A percentile compares a stretch with the other conserved stretches of the same genome.
Evolutionary conservation across 2,888 invertebrate species (phyloP).

Genomic region (Amaurobius ferox): DNA sequence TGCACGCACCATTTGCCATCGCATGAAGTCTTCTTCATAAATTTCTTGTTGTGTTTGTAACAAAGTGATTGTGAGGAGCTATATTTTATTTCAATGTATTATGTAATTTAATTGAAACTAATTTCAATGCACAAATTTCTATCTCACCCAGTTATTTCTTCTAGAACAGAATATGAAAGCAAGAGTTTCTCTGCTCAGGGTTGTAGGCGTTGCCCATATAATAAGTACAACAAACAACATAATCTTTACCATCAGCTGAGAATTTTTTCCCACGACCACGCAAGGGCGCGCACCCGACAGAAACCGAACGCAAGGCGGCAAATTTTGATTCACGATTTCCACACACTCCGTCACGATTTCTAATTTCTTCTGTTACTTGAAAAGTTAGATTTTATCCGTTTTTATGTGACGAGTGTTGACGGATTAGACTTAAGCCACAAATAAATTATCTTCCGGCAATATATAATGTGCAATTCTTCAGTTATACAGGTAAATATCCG

Average conservation of each 20-base stretch:
- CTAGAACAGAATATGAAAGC: too few species aligned
- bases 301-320: background rate
- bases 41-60: too few species aligned
- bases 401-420: background rate
- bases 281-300: background rate
- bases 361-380: conserved; percentile 19
- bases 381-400: conserved; percentile 19
- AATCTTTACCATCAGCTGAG: background rate
- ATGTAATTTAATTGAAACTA: too few species aligned
- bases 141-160: too few species aligned
- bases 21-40: too few species aligned
- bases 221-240: background rate
- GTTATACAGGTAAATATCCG: too few species aligned
- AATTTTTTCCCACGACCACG: conserved; percentile 19
- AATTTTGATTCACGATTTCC: conserved; percentile 15
- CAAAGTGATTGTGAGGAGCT: too few species aligned
- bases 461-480: too few species aligned
- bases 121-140: too few species aligned
- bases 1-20: too few species aligned
- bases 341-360: conserved; percentile 12
- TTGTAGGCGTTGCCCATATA: conserved; percentile 20
- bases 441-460: background rate
- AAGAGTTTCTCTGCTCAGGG: too few species aligned
- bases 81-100: too few species aligned
- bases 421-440: background rate